Evolutionary conservation across 2,797 vertebrate species (phyloP), one percentile per base, ranked within the genome.

Genomic region (Sebastes hubbsi): DNA sequence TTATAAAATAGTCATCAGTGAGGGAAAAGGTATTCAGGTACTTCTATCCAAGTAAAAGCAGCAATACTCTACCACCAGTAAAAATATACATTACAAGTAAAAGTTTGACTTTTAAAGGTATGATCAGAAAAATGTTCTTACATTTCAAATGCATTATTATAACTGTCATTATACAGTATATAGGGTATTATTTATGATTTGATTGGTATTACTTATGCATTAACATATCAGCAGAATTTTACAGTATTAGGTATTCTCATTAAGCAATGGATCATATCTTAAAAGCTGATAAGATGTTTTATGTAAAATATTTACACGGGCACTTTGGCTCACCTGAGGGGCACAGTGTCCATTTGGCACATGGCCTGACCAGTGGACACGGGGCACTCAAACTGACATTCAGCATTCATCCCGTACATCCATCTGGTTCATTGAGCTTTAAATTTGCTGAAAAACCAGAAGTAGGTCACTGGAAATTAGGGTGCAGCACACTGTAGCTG

Each of bases 381-480:
- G 2, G 3, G 18, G 1, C 6, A 56, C 25, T 62, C 22, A 24
- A 55, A 25, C 11, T 68, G 38, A 65, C 49, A 32, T 60, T 78
- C 63, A 30, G 58, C 49, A 58, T 46, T 62, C 42, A 12, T 78
- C 65, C 52, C 60, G 29, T 72, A 65, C 49, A n/a, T 80, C 20
- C 38, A 78, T 74, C 46, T 78, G 22, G 55, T 77, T 86, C 69
- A 75, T 68, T 82, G 70, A 52, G 67, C 29, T 68, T 82, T 62
- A 63, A 65, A 83, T 80, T 68, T 70, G 55, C 67, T 69, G 22
- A 70, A 78, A 64, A 56, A 66, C 32, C 73, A 71, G 10, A 83
- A 83, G 46, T 87, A 82, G 75, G 77, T 82, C 79, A 72, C 10
- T 36, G 63, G 22, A 77, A 89, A 83, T 84, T 55, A 81, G 73